Percentiles rank a stretch among this genome's conserved stretches.
Conservation (phyloP, 2,113 vertebrate genomes). For the Sinocyclocheilus maitianheensis region DNA sequence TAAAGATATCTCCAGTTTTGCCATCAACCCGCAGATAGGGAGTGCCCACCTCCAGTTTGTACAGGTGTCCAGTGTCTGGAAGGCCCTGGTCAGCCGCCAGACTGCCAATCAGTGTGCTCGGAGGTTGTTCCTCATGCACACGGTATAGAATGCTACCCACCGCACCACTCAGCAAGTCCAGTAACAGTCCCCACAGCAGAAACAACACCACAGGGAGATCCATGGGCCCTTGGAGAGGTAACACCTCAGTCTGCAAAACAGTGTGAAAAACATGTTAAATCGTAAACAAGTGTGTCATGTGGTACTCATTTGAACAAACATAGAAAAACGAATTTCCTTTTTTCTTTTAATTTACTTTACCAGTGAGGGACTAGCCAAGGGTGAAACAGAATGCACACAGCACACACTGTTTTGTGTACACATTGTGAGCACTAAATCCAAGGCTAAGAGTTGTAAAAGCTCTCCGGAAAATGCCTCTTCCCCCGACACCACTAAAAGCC, state of each 20-base stretch:
- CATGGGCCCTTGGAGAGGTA: constrained; percentile 66
- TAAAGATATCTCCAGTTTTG: constrained; percentile 97
- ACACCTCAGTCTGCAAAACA: constrained; percentile 55
- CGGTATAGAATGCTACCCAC: constrained; percentile 82
- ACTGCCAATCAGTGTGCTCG: constrained; percentile 94
- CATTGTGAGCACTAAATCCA: constrained; percentile 38
- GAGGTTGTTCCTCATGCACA: constrained; percentile 93
- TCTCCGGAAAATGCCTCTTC: constrained; percentile 41
- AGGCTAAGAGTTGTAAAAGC: constrained; percentile 46
- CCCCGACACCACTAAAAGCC: constrained; percentile 39
- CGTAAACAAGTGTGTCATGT: constrained; percentile 11
- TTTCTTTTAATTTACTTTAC: constrained; percentile 19
- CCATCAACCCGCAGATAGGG: constrained; percentile 95
- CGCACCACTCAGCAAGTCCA: constrained; percentile 63
- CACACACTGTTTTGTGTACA: constrained; percentile 29
- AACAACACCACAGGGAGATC: constrained; percentile 66
- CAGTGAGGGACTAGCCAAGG: neutral
- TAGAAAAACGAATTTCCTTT: neutral
- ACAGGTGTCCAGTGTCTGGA: constrained; percentile 91
- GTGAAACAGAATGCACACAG: constrained; percentile 11
- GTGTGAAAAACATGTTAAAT: constrained; percentile 39
- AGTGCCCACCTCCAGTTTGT: constrained; percentile 93
- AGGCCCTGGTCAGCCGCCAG: constrained; percentile 92
- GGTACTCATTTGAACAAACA: constrained; percentile 12
- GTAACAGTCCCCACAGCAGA: constrained; percentile 71